Conservation (phyloP, 2,797 vertebrate species). For the Percopsis omiscomaycus region DNA sequence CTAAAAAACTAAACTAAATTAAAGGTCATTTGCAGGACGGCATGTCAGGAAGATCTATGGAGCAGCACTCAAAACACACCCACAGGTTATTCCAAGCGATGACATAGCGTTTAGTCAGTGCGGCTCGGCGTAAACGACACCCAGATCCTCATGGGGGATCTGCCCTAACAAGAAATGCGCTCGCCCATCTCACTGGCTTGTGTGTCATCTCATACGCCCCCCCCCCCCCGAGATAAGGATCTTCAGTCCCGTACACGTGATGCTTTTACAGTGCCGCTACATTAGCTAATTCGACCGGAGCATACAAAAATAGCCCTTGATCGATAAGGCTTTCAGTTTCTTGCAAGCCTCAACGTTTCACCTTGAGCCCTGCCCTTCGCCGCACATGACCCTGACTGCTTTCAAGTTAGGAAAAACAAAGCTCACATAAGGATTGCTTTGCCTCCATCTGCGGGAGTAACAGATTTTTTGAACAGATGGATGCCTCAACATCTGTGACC, state of each 20-base stretch:
- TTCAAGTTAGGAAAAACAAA: not conserved
- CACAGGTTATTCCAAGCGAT: slow-evolving; percentile 26
- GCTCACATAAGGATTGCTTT: slow-evolving; percentile 45
- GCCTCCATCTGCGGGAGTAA: slow-evolving; percentile 11
- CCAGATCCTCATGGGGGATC: slow-evolving; percentile 37
- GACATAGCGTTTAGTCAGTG: slow-evolving; percentile 51
- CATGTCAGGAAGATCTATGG: slow-evolving; percentile 24
- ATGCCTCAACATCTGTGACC: slow-evolving; percentile 18
- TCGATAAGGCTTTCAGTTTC: slow-evolving; percentile 78
- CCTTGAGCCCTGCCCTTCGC: slow-evolving; percentile 57
- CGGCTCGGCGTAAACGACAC: slow-evolving; percentile 43
- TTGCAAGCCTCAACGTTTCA: slow-evolving; percentile 57
- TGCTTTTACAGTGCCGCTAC: slow-evolving; percentile 73
- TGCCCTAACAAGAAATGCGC: not conserved
- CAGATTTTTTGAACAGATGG: not conserved
- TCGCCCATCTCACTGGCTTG: slow-evolving; percentile 20
- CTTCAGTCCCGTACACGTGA: slow-evolving; percentile 64
- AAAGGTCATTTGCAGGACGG: slow-evolving; percentile 7
- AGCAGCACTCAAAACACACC: not conserved
- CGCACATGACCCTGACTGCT: slow-evolving; percentile 34
- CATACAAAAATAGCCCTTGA: slow-evolving; percentile 77
- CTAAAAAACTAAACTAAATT: too few species aligned
- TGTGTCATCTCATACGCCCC: not conserved
- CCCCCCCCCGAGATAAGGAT: slow-evolving; percentile 49
- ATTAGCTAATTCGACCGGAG: slow-evolving; percentile 70